These are phyloP conservation scores for Amphiprion ocellaris DNA, from an alignment of 2,113 vertebrate genomes.

Conservation along the genomic window DNA sequence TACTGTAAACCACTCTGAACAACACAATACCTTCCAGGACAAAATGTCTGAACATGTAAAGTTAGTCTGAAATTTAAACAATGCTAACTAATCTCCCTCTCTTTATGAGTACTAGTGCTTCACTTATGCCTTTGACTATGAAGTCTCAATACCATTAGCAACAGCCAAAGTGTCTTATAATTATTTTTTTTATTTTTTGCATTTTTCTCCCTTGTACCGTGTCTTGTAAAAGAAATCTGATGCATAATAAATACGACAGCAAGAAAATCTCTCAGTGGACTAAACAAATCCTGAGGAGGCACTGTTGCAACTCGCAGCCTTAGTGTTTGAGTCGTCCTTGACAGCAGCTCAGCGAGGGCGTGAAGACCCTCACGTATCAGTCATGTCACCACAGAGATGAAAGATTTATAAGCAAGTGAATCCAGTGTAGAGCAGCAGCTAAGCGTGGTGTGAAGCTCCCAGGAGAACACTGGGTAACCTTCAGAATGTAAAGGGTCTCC, in stretches of 20 bases:
- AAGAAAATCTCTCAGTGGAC: background rate
- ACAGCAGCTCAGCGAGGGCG: slow-evolving; percentile 7
- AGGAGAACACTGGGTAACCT: background rate
- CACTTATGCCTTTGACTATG: too few relatives aligned
- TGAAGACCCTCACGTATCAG: background rate
- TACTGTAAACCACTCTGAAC: too few relatives aligned
- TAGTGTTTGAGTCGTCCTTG: background rate
- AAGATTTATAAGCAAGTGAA: slow-evolving; percentile 36
- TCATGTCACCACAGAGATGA: background rate
- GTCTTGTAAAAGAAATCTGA: background rate
- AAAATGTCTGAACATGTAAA: too few relatives aligned
- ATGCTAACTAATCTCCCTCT: too few relatives aligned
- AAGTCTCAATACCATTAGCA: too few relatives aligned
- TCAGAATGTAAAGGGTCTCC: slow-evolving; percentile 27
- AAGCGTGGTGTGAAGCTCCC: slow-evolving; percentile 1
- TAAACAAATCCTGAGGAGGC: background rate
- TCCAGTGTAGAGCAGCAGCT: slow-evolving; percentile 33
- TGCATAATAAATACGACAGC: background rate
- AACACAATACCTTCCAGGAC: too few relatives aligned
- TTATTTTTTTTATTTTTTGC: too few relatives aligned
- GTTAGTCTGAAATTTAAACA: too few relatives aligned
- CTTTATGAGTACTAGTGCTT: too few relatives aligned
- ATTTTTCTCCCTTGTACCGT: too few relatives aligned
- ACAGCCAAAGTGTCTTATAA: too few relatives aligned
- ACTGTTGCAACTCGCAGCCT: background rate